phyloP scores from a whole-genome alignment of 2,888 invertebrate genomes.

The Hedya salicella region DNA sequence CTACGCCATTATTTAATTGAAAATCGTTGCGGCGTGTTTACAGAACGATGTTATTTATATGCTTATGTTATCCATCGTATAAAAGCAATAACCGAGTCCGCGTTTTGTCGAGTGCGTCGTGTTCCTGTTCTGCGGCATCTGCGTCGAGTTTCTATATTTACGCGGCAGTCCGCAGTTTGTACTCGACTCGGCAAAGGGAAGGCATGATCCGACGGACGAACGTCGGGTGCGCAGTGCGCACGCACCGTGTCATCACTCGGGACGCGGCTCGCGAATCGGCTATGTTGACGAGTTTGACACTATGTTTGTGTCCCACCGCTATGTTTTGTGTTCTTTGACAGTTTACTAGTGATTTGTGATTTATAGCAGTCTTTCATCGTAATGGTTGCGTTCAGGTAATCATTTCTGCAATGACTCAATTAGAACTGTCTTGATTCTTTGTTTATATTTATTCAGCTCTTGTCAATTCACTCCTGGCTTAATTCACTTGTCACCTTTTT shows the following conservation, averaged over 20 bases:
- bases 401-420: constrained; percentile 3
- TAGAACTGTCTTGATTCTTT: constrained; percentile 1
- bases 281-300: constrained; percentile 30
- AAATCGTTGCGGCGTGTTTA: constrained; percentile 10
- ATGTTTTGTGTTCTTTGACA: constrained; percentile 60
- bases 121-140: constrained; percentile 67
- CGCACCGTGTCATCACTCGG: constrained; percentile 53
- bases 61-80: constrained; percentile 19
- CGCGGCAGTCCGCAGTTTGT: constrained; percentile 74
- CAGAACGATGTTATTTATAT: constrained; percentile 22
- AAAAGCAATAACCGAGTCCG: constrained; percentile 44
- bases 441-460: not conserved
- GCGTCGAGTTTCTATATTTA: constrained; percentile 80
- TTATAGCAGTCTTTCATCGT: constrained; percentile 53
- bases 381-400: constrained; percentile 68
- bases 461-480: too few species aligned
- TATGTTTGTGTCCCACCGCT: constrained; percentile 60
- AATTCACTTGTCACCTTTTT: not conserved
- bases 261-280: constrained; percentile 56
- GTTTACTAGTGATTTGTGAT: constrained; percentile 55
- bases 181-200: constrained; percentile 72
- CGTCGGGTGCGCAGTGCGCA: constrained; percentile 49
- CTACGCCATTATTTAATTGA: not conserved
- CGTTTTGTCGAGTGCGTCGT: constrained; percentile 69
- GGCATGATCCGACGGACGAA: constrained; percentile 72